Evolutionary conservation across 2,113 vertebrate genomes (phyloP).

Genomic region (Oreochromis spilurus): DNA sequence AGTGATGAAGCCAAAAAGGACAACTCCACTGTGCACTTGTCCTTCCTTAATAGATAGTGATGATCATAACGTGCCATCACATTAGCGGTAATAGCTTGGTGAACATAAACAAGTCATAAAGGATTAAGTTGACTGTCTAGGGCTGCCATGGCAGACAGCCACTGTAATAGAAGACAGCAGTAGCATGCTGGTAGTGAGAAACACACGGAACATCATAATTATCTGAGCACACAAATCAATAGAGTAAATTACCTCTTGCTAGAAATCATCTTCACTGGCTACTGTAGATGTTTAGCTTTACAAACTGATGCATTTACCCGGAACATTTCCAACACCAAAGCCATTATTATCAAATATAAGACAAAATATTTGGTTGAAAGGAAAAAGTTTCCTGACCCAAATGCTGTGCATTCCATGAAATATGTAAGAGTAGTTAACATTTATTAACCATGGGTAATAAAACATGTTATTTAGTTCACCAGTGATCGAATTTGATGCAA

Average conservation of each 20-base stretch:
- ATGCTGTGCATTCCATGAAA: background rate
- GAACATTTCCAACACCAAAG: background rate
- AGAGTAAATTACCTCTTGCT: conserved; percentile 27
- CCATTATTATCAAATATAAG: background rate
- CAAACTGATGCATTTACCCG: background rate
- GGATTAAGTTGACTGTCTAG: conserved; percentile 32
- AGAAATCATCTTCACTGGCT: conserved; percentile 5
- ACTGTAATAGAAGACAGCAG: conserved; percentile 36
- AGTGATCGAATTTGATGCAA: background rate
- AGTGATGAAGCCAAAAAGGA: conserved; percentile 26
- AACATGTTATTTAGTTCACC: background rate
- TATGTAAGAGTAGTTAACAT: background rate
- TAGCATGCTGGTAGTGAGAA: conserved; percentile 41
- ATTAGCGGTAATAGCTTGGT: conserved; percentile 42
- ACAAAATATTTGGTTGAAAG: background rate
- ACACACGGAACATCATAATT: conserved; percentile 30
- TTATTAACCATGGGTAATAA: background rate
- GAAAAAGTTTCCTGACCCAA: background rate
- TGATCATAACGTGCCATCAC: conserved; percentile 11
- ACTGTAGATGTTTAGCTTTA: conserved; percentile 13
- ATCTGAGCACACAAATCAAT: conserved; percentile 43
- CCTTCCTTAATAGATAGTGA: conserved; percentile 36
- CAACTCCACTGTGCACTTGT: background rate
- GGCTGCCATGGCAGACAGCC: background rate
- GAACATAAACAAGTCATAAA: conserved; percentile 56